Base-by-base conservation (phyloP, 2,113 vertebrate genomes). In the Cyprinus carpio region DNA sequence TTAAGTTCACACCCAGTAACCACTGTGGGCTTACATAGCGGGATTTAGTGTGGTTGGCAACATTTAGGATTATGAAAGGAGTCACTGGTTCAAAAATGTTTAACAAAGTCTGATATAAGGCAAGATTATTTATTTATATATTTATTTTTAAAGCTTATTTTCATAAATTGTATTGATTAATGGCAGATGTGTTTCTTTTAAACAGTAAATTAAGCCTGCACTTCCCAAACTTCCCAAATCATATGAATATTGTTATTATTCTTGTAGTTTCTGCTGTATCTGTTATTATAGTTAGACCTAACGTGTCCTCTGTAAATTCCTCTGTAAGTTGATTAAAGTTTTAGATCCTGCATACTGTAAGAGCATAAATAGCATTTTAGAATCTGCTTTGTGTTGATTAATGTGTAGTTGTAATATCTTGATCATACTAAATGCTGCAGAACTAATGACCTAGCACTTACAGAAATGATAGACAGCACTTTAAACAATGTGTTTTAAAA, bases 401-500 rank as follows among this genome's bases (percentile, higher is more conserved):
- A 49, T 49, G 23, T 72, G 9, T 31, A 2, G 31, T 23, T 76
- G 49, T 56, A 77, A 77, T 77, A 34, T 2, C 49, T 34, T 13
- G 27, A 13, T 34, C 18, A 20, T 56, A 10, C 75, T 77, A 56
- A 77, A n/a, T 56, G 51, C 20, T 51, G 6, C 40, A 76, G 1
- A 76, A 16, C 51, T 58, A 78, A 15, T 58, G 16, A 76, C 56
- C 56, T n/a, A 60, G 40, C 72, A 75, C 72, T 49, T 27, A 27
- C 72, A 16, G n/a, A 49, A 75, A 40, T 46, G 23, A 46, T 12
- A 75, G 40, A 75, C 13, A 77, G 51, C 29, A 34, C 27, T 58
- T 78, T 78, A 56, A 78, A 58, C 75, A 56, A 77, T 10, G 49
- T 56, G 27, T 56, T 56, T 13, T 46, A 25, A 34, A 58, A 77